A percentile compares a stretch with the other conserved stretches of the same genome.
Conservation (phyloP, 2,888 invertebrate species). For the Amiota minor region DNA sequence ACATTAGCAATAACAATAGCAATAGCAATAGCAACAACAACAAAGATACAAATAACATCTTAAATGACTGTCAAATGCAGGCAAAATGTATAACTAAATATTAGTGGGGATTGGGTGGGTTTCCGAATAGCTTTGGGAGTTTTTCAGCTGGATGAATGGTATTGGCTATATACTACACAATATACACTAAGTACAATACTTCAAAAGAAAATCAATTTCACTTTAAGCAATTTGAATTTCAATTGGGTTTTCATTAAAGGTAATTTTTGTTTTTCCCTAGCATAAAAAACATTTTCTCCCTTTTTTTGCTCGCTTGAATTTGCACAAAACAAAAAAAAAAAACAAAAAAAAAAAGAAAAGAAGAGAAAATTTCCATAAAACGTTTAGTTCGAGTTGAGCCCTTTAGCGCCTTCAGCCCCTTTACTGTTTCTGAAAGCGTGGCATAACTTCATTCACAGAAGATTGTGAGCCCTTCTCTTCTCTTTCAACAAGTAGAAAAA, state of each 20-base stretch:
- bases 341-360: too few relatives aligned
- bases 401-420: too few relatives aligned
- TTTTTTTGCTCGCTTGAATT: too few relatives aligned
- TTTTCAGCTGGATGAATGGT: background rate
- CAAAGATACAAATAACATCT: constrained; percentile 31
- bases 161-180: background rate
- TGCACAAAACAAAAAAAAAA: too few relatives aligned
- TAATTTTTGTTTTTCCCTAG: background rate
- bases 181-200: constrained; percentile 28
- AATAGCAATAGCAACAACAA: constrained; percentile 26
- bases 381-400: too few relatives aligned
- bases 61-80: constrained; percentile 21
- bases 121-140: background rate
- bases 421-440: too few relatives aligned
- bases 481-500: too few relatives aligned
- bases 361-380: too few relatives aligned
- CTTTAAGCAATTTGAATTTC: constrained; percentile 52
- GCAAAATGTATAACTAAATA: background rate
- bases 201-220: constrained; percentile 57
- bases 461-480: too few relatives aligned
- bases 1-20: constrained; percentile 26
- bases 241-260: constrained; percentile 55
- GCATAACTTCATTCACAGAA: too few relatives aligned
- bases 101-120: background rate
- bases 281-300: too few relatives aligned